Evolutionary conservation across 2,888 invertebrate genomes (phyloP), one percentile per base, ranked within the genome.

Genomic region (Caenorhabditis zanzibari): DNA sequence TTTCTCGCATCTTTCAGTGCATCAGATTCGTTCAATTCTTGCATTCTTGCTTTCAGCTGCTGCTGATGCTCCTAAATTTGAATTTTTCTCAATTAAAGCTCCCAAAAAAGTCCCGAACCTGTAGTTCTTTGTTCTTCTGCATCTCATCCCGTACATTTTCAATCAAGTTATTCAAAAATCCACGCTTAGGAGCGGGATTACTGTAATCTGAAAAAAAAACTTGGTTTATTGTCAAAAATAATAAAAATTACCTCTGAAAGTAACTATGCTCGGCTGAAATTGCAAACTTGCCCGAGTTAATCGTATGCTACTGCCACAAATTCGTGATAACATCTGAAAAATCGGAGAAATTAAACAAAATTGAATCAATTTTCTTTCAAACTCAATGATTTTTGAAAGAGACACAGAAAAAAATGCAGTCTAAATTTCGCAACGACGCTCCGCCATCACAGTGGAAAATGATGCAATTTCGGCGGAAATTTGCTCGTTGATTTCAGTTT

Each of bases 51-150:
- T 76, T 89, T 84, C 24, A 92, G 79, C 38, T 88, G 84, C 32
- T 88, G 85, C 68, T 90, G 90, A 80, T 90, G 88, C n/a, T 91
- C 89, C 90, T 91, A 59, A 87, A 52, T n/a, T n/a, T n/a, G n/a
- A n/a, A n/a, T n/a, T n/a, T n/a, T n/a, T n/a, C n/a, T n/a, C n/a
- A n/a, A n/a, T n/a, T n/a, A n/a, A n/a, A n/a, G n/a, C n/a, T n/a
- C n/a, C n/a, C n/a, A n/a, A n/a, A n/a, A n/a, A n/a, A n/a, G n/a
- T n/a, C n/a, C n/a, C n/a, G n/a, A n/a, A 94, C 94, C 93, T 98
- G 97, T 96, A 99, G 97, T 93, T 98, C 98, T 93, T 98, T 98
- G 93, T 97, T 98, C 93, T 97, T 97, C 19, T 95, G 95, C 93
- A 98, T 95, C 92, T 99, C 99, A 90, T 96, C 96, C 93, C 95